phyloP scores from a whole-genome alignment of 2,113 vertebrate species.

The Athene cunicularia region DNA sequence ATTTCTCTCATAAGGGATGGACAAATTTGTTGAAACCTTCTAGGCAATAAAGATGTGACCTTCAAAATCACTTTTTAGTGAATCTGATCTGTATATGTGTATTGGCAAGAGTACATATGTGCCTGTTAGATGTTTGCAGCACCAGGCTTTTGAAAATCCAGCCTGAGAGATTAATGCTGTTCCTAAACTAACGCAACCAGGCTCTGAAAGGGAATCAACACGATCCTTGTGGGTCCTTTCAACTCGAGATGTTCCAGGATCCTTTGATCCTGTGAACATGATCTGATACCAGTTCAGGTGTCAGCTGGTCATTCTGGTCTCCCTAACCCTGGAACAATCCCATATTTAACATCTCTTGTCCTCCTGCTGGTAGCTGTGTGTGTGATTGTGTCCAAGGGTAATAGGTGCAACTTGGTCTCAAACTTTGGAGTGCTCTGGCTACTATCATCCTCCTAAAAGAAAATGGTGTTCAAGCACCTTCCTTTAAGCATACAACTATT shows the following conservation, averaged over 20 bases:
- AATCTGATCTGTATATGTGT: background rate
- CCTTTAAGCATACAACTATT: background rate
- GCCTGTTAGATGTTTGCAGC: background rate
- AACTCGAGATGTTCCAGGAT: background rate
- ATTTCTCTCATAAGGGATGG: background rate
- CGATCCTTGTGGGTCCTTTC: background rate
- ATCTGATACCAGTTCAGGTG: background rate
- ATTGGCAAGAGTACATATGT: background rate
- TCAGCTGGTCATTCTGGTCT: background rate
- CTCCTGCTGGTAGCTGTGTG: background rate
- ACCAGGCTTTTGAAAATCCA: background rate
- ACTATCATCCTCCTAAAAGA: background rate
- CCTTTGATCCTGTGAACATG: background rate
- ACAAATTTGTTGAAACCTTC: background rate
- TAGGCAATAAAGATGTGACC: background rate
- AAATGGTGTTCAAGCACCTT: background rate
- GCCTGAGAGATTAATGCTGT: background rate
- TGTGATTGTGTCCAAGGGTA: background rate
- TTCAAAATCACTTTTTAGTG: background rate
- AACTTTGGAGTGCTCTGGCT: background rate
- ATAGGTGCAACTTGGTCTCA: background rate
- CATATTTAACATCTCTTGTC: rapidly evolving
- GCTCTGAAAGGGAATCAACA: background rate
- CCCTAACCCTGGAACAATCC: background rate
- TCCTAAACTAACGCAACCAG: background rate